Conservation (phyloP, 2,888 invertebrate species). For the Eueremaeus valkanovi region DNA sequence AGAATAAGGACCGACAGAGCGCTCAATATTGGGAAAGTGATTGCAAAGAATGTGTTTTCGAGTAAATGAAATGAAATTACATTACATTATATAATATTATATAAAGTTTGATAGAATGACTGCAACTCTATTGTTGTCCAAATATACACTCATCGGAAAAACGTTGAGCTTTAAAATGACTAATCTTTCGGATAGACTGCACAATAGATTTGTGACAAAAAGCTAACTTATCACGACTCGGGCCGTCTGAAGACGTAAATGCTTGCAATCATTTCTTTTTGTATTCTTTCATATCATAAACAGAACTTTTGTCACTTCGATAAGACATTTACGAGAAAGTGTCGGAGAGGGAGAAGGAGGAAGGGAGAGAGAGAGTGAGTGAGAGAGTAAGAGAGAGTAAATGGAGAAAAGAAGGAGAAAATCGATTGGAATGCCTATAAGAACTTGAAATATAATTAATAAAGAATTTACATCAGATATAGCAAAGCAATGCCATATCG, state of each 20-base stretch:
- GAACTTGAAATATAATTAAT: constrained; percentile 1
- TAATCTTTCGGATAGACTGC: constrained; percentile 25
- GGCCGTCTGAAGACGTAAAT: not conserved
- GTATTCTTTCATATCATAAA: constrained; percentile 25
- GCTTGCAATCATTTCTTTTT: constrained; percentile 18
- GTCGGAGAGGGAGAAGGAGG: not conserved
- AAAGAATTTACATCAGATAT: constrained; percentile 12
- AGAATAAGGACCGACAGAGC: not conserved
- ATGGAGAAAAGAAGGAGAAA: not conserved
- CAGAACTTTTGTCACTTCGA: constrained; percentile 17
- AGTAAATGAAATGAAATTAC: not conserved
- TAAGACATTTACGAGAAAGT: not conserved
- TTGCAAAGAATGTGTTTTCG: constrained; percentile 6
- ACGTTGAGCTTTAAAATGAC: constrained; percentile 13
- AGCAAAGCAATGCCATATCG: not conserved
- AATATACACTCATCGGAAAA: not conserved
- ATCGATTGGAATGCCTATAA: constrained; percentile 9
- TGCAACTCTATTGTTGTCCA: not conserved
- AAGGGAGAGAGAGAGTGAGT: not conserved
- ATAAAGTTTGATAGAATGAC: not conserved
- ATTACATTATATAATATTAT: not conserved
- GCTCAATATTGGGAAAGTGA: not conserved
- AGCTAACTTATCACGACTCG: not conserved
- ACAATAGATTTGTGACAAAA: constrained; percentile 23
- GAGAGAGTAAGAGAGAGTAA: not conserved